Evolutionary conservation across 2,797 vertebrate genomes (phyloP).

Genomic region (Cryptoblepharus egeriae): DNA sequence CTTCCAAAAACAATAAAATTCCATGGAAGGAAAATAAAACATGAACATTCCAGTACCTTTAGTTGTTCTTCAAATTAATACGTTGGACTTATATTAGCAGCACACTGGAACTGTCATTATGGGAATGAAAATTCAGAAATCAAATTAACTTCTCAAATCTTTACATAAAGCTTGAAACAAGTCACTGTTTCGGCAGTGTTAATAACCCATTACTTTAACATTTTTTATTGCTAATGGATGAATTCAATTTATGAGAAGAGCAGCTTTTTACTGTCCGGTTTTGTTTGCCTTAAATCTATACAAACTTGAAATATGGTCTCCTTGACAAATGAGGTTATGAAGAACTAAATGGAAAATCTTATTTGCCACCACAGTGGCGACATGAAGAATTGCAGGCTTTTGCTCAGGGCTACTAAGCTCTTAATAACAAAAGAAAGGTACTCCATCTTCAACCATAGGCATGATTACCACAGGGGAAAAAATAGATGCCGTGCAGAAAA

Average conservation of each 20-base stretch:
- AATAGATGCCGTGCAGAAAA: conserved; percentile 69
- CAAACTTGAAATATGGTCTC: conserved; percentile 72
- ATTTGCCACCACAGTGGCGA: conserved; percentile 77
- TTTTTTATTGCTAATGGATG: conserved; percentile 53
- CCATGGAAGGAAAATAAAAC: background rate
- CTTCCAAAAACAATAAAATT: conserved; percentile 18
- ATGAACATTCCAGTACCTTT: conserved; percentile 18
- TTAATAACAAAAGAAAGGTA: conserved; percentile 80
- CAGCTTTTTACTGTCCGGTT: conserved; percentile 57
- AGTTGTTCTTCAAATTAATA: background rate
- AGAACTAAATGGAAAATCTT: conserved; percentile 79
- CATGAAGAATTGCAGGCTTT: conserved; percentile 81
- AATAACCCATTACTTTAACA: conserved; percentile 62
- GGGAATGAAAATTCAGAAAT: conserved; percentile 53
- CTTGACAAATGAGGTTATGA: conserved; percentile 77
- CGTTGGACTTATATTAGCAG: background rate
- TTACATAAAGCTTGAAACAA: conserved; percentile 58
- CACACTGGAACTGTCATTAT: conserved; percentile 42
- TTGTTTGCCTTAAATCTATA: conserved; percentile 76
- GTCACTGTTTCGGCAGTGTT: conserved; percentile 19
- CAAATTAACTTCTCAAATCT: conserved; percentile 45
- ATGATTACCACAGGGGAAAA: conserved; percentile 70
- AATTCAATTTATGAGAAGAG: conserved; percentile 64
- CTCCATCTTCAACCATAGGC: conserved; percentile 75
- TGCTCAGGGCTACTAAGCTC: conserved; percentile 75